Base-by-base conservation (phyloP, 30 jellyfish, hydroid and myxozoan species). In the Euphysa ruthae region DNA sequence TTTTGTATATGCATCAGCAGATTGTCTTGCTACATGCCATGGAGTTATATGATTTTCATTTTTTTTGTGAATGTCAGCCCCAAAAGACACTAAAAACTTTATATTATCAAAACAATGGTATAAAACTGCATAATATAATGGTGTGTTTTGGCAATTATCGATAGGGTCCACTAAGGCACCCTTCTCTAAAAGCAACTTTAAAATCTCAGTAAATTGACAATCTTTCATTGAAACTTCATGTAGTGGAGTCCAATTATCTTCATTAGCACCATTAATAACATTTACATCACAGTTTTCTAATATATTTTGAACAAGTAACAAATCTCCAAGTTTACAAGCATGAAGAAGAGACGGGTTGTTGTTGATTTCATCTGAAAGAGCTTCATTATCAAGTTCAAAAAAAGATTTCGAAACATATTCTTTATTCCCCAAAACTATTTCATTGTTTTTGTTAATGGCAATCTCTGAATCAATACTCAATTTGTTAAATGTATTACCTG, bases 201-300 rank as follows among this genome's bases (percentile, higher is more conserved):
- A n/a, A n/a, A 65, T 65, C n/a, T 38, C 74, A 35, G 32, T n/a
- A 44, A n/a, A 65, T 72, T 65, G 78, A 21, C 78, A 65, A n/a
- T 43, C 43, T 24, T 31, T 52, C 73, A 65, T 65, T 26, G 31
- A 13, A 4, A 28, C 78, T 16, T 65, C 78, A 65, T 65, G 78
- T 23, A 65, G 28, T 10, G 64, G 26, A n/a, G 78, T 34, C 73
- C 74, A 34, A 4, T 72, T 72, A 65, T 65, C 78, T n/a, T n/a
- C 21, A 38, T 38, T n/a, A 3, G 43, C 35, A 16, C 20, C 6
- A 35, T 65, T 22, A 38, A 38, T 38, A 16, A 35, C 6, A 35
- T 65, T 22, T 8, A 38, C n/a, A 2, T 43, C 75, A 8, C 73
- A 8, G 6, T 21, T 26, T 65, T 14, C 28, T 20, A 65, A 43